phyloP scores from a whole-genome alignment of 2,113 vertebrate genomes.

The Phylloscopus whistleri region DNA sequence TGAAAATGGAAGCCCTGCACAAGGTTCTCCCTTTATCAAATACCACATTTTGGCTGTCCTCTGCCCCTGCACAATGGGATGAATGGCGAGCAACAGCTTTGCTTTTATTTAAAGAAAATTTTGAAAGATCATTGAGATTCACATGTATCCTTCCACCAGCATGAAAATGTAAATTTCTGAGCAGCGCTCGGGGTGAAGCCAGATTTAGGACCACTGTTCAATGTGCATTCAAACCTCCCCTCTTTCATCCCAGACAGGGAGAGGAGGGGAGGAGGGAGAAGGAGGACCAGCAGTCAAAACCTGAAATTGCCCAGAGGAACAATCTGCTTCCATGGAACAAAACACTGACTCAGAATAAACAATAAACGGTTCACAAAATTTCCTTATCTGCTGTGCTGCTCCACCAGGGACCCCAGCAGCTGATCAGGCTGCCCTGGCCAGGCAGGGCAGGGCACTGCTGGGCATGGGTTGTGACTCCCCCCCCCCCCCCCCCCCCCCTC shows the following conservation, averaged over 20 bases:
- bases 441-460: not conserved
- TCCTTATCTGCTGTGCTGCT: not conserved
- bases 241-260: slow-evolving; percentile 7
- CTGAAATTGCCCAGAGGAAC: not conserved
- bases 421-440: not conserved
- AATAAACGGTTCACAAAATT: not conserved
- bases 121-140: slow-evolving; percentile 23
- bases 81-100: not conserved
- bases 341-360: not conserved
- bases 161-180: slow-evolving; percentile 16
- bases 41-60: not conserved
- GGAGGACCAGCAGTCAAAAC: not conserved
- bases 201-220: slow-evolving; percentile 40
- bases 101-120: slow-evolving; percentile 8
- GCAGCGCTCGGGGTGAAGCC: not conserved
- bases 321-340: not conserved
- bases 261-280: not conserved
- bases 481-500: too few species aligned
- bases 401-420: not conserved
- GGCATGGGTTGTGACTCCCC: not conserved
- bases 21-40: not conserved
- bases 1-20: not conserved
- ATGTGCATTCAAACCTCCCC: not conserved
- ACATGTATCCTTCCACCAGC: not conserved
- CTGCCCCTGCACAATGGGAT: not conserved